Conservation (phyloP, 2,888 invertebrate genomes). For the Xylota segnis region DNA sequence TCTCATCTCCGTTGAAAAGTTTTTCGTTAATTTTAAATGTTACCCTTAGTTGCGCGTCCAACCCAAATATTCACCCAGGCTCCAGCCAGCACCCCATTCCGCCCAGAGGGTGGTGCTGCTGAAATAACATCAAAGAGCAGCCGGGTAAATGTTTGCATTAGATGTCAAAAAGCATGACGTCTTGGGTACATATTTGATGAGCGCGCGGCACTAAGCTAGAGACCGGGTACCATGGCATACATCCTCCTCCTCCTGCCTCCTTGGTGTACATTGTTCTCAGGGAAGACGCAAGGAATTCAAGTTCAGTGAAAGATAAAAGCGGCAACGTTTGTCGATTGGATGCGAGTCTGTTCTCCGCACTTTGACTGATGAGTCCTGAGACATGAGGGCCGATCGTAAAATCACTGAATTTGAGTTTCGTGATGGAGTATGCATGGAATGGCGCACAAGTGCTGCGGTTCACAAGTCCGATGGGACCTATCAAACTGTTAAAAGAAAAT, state of each 20-base stretch:
- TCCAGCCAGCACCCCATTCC: no score
- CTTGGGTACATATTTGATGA: conserved; percentile 65
- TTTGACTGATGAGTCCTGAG: conserved; percentile 70
- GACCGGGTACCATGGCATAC: background rate
- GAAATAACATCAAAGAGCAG: conserved; percentile 63
- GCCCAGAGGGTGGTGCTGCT: conserved; percentile 6
- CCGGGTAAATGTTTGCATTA: conserved; percentile 66
- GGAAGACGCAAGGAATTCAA: background rate
- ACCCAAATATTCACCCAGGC: conserved; percentile 26
- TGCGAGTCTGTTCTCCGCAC: conserved; percentile 28
- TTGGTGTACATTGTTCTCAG: conserved; percentile 34
- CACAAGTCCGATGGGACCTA: conserved; percentile 55
- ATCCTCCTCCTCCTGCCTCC: no score
- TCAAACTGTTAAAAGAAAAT: conserved; percentile 58
- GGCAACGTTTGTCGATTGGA: conserved; percentile 55
- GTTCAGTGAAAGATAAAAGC: conserved; percentile 7
- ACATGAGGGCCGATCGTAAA: conserved; percentile 42
- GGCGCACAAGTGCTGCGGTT: conserved; percentile 11
- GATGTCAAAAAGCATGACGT: conserved; percentile 71
- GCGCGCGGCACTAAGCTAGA: background rate
- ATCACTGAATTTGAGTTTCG: conserved; percentile 32
- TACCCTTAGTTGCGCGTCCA: conserved; percentile 38
- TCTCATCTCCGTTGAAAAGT: conserved; percentile 62
- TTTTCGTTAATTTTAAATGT: conserved; percentile 70
- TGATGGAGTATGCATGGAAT: conserved; percentile 14